A percentile compares a stretch with the other conserved stretches of the same genome.
Conservation (phyloP, 2,888 invertebrate genomes). For the Acanthacorydalis orientalis region DNA sequence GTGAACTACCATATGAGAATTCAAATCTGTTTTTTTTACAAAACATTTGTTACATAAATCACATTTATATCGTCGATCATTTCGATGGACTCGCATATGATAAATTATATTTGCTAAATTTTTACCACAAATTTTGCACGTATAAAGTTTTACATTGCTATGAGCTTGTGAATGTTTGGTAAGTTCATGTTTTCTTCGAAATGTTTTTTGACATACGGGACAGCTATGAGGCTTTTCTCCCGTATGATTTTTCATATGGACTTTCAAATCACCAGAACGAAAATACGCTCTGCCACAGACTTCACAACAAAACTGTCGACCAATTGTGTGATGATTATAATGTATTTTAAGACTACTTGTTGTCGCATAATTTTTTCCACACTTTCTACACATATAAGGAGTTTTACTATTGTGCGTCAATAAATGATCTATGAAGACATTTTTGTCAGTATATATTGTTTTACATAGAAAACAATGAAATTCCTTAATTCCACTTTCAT, state of each 20-base stretch:
- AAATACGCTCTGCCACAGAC: background rate
- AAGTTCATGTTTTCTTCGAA: background rate
- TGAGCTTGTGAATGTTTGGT: background rate
- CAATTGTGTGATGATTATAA: background rate
- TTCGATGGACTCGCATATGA: background rate
- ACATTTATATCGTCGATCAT: background rate
- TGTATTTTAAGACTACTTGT: background rate
- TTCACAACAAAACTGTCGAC: background rate
- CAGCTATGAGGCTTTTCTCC: background rate
- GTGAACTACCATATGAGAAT: background rate
- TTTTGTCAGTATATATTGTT: background rate
- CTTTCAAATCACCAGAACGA: background rate
- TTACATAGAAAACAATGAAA: background rate
- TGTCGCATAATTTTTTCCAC: background rate
- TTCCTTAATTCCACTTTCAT: background rate
- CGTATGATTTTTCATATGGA: background rate
- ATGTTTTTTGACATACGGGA: background rate
- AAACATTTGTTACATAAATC: background rate
- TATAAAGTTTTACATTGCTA: background rate
- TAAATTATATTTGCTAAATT: background rate
- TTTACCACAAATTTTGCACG: background rate
- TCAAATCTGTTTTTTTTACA: background rate
- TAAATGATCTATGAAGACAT: background rate
- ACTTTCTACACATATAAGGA: background rate
- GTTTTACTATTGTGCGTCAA: background rate